Percentiles rank a stretch among this genome's conserved stretches.
Evolutionary conservation across 2,888 invertebrate genomes (phyloP).

Genomic region (Euplagia quadripunctaria): DNA sequence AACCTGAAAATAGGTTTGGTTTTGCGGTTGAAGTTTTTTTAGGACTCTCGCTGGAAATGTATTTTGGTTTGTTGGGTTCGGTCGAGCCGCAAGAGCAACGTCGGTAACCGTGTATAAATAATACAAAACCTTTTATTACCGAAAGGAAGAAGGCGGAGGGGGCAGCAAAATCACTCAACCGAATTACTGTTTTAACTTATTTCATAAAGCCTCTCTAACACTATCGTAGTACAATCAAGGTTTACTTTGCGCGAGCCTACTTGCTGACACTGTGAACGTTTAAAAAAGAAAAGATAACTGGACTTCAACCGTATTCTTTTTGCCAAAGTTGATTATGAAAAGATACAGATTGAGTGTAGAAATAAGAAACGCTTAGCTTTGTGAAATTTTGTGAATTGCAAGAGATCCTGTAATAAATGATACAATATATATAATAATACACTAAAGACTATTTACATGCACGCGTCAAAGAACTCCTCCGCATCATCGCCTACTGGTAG

Average conservation of each 20-base stretch:
- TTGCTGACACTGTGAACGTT: no score
- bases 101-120: neutral
- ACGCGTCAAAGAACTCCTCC: no score
- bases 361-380: no score
- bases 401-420: no score
- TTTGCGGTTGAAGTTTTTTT: slow-evolving; percentile 21
- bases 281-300: no score
- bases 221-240: neutral
- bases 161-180: neutral
- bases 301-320: no score
- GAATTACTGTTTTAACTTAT: neutral
- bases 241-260: neutral
- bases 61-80: slow-evolving; percentile 9
- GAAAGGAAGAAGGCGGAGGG: neutral
- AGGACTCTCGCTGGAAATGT: slow-evolving; percentile 6
- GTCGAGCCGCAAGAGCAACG: neutral
- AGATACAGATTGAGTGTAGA: no score
- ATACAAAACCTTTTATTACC: neutral
- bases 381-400: no score
- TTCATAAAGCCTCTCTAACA: neutral
- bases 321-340: no score
- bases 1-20: slow-evolving; percentile 27
- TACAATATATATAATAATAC: no score
- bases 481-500: no score
- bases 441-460: no score